Percentiles rank a stretch among this genome's conserved stretches.
Evolutionary conservation across 2,888 invertebrate species (phyloP).

Genomic region (Morpho deidamia): DNA sequence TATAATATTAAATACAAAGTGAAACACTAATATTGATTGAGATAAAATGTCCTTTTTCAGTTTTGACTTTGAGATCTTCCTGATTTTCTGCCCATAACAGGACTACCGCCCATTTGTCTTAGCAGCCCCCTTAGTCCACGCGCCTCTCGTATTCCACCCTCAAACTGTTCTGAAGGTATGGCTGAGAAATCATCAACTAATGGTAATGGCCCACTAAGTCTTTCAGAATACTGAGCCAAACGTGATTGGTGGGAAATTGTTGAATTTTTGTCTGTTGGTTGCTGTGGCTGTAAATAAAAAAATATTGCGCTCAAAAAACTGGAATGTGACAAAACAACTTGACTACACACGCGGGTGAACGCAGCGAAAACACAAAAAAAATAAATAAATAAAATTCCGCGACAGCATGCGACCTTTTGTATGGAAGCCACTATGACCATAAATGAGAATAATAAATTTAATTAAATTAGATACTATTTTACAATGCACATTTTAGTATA

Average conservation of each 20-base stretch:
- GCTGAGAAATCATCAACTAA: slow-evolving; percentile 95
- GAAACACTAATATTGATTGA: slow-evolving; percentile 7
- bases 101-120: slow-evolving; percentile 91
- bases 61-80: slow-evolving; percentile 70
- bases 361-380: too few relatives aligned
- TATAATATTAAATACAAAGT: too few relatives aligned
- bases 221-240: slow-evolving; percentile 80
- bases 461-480: too few relatives aligned
- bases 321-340: too few relatives aligned
- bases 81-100: slow-evolving; percentile 86
- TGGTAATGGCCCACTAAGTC: slow-evolving; percentile 82
- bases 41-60: slow-evolving; percentile 28
- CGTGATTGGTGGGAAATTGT: slow-evolving; percentile 80
- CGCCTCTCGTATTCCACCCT: slow-evolving; percentile 81
- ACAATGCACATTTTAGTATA: too few relatives aligned
- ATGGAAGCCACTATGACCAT: too few relatives aligned
- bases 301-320: too few relatives aligned
- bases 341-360: too few relatives aligned
- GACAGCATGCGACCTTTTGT: too few relatives aligned
- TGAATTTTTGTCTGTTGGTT: slow-evolving; percentile 56
- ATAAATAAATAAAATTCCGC: too few relatives aligned
- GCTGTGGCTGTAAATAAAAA: slow-evolving; percentile 25
- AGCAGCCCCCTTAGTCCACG: slow-evolving; percentile 88
- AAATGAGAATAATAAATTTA: too few relatives aligned
- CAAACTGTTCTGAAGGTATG: slow-evolving; percentile 87